Base-by-base conservation (phyloP, 2,797 vertebrate species). In the Columba guinea region DNA sequence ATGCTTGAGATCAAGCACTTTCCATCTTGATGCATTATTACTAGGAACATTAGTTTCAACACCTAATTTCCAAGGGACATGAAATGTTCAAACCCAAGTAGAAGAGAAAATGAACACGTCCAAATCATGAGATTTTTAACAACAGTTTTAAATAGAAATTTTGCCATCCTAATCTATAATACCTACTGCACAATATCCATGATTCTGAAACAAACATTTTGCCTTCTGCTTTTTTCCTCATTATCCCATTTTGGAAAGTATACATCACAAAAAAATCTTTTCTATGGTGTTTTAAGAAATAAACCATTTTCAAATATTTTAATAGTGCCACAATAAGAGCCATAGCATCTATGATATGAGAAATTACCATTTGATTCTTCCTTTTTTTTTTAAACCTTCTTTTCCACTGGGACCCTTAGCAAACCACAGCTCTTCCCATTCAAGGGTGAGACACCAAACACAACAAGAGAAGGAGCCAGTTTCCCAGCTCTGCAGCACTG, bases 401-500 rank as follows among this genome's bases (percentile, higher is more conserved):
- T 86, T 89, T 93, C 77, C 49, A 67, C 14, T 74, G 30, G 65
- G 62, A 94, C 55, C n/a, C 65, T 94, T 80, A 75, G 58, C 39
- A 90, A 94, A 79, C 44, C 55, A 76, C 48, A 69, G 74, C 60
- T 81, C 44, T 87, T 81, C 60, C 52, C 63, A 74, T 53, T 73
- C 74, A 78, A 63, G 73, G 30, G 30, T 93, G 49, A 96, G 63
- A 95, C 55, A 90, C 28, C 24, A 89, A 89, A 86, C 39, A 58
- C 19, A 68, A 83, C 0, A 5, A 74, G 76, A 83, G 69, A 68
- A 69, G 30, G 24, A 89, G 59, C 44, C 39, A 41, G 71, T 76
- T 95, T 90, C 83, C 78, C 82, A 95, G 70, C 80, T 89, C 81
- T 87, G 74, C 62, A 95, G 37, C 58, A 52, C 71, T 91, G 51